Evolutionary conservation across 2,888 invertebrate species (phyloP).

Genomic region (Philonicus albiceps): DNA sequence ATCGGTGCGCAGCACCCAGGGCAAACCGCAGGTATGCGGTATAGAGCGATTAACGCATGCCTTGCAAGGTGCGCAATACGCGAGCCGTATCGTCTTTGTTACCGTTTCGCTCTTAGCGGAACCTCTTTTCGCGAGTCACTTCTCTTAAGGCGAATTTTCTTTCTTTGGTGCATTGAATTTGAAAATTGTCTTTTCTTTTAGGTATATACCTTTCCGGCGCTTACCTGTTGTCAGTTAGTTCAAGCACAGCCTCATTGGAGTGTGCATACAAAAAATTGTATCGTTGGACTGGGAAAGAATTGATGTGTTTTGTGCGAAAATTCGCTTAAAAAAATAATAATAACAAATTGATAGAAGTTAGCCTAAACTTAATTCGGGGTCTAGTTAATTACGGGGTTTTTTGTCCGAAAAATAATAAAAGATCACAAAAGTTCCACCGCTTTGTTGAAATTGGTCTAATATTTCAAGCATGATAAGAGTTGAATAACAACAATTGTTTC

Average conservation of each 20-base stretch:
- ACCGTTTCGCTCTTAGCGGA: background rate
- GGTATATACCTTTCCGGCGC: background rate
- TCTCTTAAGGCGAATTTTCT: background rate
- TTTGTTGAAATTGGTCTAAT: background rate
- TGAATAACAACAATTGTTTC: background rate
- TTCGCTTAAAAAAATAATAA: background rate
- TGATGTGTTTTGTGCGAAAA: background rate
- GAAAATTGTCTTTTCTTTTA: slow-evolving; percentile 32
- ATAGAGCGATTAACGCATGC: background rate
- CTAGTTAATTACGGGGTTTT: background rate
- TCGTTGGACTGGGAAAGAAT: background rate
- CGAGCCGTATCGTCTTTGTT: background rate
- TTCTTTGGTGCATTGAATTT: slow-evolving; percentile 2
- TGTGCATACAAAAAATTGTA: slow-evolving; percentile 57
- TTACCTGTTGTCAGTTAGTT: slow-evolving; percentile 55
- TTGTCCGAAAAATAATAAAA: background rate
- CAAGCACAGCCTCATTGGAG: slow-evolving; percentile 64
- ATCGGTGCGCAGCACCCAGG: background rate
- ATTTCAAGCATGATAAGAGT: background rate
- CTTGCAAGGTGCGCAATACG: background rate
- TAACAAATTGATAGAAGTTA: background rate
- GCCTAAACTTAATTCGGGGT: background rate
- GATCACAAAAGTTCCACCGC: background rate
- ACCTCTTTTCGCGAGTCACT: background rate
- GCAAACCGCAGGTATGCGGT: background rate